Evolutionary conservation across 2,888 invertebrate genomes (phyloP).

Genomic region (Calameuta idolon): DNA sequence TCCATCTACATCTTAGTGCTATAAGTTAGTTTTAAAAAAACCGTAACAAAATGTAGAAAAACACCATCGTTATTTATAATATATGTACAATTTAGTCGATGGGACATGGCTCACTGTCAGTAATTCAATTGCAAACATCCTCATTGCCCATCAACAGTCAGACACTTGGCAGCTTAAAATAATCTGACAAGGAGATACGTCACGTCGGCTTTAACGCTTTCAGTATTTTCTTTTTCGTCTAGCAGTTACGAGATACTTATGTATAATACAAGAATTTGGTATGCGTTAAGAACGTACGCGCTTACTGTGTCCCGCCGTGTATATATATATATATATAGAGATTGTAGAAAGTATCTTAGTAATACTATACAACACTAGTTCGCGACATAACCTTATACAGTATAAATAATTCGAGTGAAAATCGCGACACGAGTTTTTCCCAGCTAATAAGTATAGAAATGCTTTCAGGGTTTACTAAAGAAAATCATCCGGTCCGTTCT

Average conservation of each 20-base stretch:
- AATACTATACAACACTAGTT: neutral
- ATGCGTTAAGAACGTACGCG: neutral
- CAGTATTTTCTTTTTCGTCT: neutral
- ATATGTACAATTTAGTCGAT: conserved; percentile 45
- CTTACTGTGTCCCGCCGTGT: neutral
- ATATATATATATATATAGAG: neutral
- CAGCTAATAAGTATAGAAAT: neutral
- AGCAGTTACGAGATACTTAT: neutral
- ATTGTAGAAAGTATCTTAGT: neutral
- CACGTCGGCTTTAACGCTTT: neutral
- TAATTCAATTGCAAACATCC: conserved; percentile 21
- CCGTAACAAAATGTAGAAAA: conserved; percentile 62
- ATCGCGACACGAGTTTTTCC: neutral
- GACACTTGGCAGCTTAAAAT: neutral
- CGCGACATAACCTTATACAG: neutral
- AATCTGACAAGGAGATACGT: neutral
- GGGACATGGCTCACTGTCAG: conserved; percentile 36
- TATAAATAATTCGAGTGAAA: neutral
- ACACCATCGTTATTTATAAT: conserved; percentile 45
- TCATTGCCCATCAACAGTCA: conserved; percentile 7
- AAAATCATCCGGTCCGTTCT: neutral
- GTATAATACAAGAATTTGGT: neutral
- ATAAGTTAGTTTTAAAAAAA: conserved; percentile 40
- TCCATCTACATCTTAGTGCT: neutral
- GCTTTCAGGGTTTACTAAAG: neutral